Conservation (phyloP, 2,113 vertebrate genomes). For the Taxidea taxus region DNA sequence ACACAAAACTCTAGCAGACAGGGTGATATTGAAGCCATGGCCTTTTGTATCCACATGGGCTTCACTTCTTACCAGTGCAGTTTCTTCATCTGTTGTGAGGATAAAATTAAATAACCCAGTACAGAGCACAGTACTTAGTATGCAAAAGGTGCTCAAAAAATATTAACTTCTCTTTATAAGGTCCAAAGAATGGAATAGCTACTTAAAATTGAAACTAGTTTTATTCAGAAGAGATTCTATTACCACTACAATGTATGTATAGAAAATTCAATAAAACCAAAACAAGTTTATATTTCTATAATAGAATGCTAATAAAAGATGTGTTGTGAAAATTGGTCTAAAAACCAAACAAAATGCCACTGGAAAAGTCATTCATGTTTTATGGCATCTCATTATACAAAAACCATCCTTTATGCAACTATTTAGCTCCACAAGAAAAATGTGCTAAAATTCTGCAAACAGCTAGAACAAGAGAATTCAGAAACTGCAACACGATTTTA, state of each 20-base stretch:
- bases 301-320: background rate
- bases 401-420: background rate
- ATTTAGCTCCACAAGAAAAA: background rate
- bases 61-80: background rate
- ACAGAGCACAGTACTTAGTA: background rate
- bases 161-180: slow-evolving; percentile 21
- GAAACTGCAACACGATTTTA: background rate
- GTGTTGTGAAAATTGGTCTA: background rate
- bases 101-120: slow-evolving; percentile 33
- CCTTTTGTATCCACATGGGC: background rate
- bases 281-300: slow-evolving; percentile 11
- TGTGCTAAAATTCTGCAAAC: background rate
- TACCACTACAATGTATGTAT: background rate
- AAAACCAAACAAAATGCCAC: background rate
- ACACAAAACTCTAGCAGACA: background rate
- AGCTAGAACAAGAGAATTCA: background rate
- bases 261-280: slow-evolving; percentile 30
- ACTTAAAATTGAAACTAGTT: slow-evolving; percentile 15
- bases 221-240: slow-evolving; percentile 15
- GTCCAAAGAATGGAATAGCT: background rate
- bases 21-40: background rate
- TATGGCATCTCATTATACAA: background rate
- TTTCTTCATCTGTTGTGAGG: background rate
- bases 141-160: slow-evolving; percentile 27
- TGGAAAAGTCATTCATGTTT: background rate